Base-by-base conservation (phyloP, 2,113 vertebrate species). In the Acanthisitta chloris region DNA sequence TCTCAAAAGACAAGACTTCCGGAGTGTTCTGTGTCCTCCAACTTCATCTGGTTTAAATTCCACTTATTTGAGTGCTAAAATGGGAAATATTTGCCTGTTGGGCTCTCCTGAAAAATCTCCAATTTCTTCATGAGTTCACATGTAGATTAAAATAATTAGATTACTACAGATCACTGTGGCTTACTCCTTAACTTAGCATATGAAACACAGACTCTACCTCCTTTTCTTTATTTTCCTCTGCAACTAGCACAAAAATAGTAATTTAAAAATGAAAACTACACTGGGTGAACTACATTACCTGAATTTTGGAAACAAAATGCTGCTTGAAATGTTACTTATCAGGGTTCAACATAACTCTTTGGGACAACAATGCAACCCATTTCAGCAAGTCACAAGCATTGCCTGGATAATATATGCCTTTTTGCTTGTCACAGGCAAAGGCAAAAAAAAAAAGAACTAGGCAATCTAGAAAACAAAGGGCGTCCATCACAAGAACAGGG, bases 201-300 rank as follows among this genome's bases (percentile, higher is more conserved):
- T 20, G 23, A 90, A 95, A 88, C 33, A 92, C 29, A 62, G 52
- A 31, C 40, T 72, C 36, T 86, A 49, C 28, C 16, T 61, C 4
- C 3, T 79, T 67, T 92, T 87, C 67, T 82, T 88, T 86, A 66
- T 83, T 95, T 70, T 82, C 58, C 76, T 88, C 71, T 11, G 4
- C 16, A 83, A 92, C 17, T 46, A 73, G 34, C 46, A 40, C 19
- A 86, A 54, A 70, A 83, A 65, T 21, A 86, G 42, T 73, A 62
- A 92, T 83, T 88, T 92, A 49, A 90, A 93, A 93, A 86, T 80
- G 90, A 90, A 90, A 94, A 65, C 54, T 86, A 70, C 46, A 81
- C 26, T 34, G 54, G 49, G 49, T 58, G 42, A 88, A 88, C 49
- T 86, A 82, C 3, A 4, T 73, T 95, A 82, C 80, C 74, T 83